Evolutionary conservation across 2,888 invertebrate species (phyloP), one percentile per base, ranked within the genome.

Genomic region (Margaritifera margaritifera): DNA sequence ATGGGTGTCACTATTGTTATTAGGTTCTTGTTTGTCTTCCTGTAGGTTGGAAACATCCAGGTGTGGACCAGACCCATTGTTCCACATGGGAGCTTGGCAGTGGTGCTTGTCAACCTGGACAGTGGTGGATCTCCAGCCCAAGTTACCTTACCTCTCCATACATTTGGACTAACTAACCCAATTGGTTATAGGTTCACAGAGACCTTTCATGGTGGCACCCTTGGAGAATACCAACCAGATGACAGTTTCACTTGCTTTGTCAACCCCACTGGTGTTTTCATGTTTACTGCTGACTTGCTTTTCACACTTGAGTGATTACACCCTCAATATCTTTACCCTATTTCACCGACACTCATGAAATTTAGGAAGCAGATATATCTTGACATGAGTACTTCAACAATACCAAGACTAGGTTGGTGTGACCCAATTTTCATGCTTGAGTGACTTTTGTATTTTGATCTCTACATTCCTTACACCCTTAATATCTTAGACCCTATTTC

Each of bases 11-110:
- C 15, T 42, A n/a, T 15, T 42, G 42, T 42, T 15, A 42, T 42
- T 42, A 0, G 11, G 15, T 11, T 42, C 15, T 42, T 42, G 15
- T 15, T 42, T 42, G 15, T 42, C 15, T 42, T 42, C 42, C 15
- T 74, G 22, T 64, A 77, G 76, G 31, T 59, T 31, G 55, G 62
- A 22, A 50, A 67, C 22, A 58, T 79, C 5, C 96, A 97, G 91
- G 96, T 97, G 86, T 98, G 97, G 97, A 95, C 95, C 0, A 92
- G 96, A 61, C 81, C 85, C 11, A 77, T 87, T 27, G 56, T 72
- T 25, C 85, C 85, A 19, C 69, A 64, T 4, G 86, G 85, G 1
- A 78, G 80, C 51, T 72, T 66, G 53, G 87, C 86, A 20, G 69
- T 87, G 57, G 84, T 81, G 2, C 69, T 87, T 57, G 55, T 87